Percentiles rank a stretch among this genome's conserved stretches.
Evolutionary conservation across 1,140 invertebrate species (phyloP).

Genomic region (Penaeus vannamei): DNA sequence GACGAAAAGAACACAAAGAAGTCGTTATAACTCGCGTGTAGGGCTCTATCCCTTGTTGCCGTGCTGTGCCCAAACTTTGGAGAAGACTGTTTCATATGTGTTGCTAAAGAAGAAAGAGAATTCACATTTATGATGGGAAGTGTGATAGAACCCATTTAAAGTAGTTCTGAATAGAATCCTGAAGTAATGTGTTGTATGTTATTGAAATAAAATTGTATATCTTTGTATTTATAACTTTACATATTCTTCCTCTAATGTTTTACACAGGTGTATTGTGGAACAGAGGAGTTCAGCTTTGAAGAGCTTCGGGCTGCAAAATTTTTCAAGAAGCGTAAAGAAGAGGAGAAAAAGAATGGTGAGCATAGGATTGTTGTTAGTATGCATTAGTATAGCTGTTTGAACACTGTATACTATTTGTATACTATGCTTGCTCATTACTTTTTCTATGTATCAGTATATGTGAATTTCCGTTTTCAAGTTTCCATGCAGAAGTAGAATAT

Average conservation of each 20-base stretch:
- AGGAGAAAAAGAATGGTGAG: conserved; percentile 40
- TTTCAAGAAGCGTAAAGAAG: conserved; percentile 52
- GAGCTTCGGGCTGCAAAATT: conserved; percentile 73
- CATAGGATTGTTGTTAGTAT: background rate
- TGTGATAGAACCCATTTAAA: background rate
- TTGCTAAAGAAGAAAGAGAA: too few relatives aligned
- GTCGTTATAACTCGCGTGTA: background rate
- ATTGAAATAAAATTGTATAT: background rate
- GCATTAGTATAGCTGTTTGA: background rate
- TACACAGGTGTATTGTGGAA: conserved; percentile 72
- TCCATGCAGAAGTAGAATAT: background rate
- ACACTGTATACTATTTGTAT: background rate
- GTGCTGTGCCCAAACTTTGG: too few relatives aligned
- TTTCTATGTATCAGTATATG: background rate
- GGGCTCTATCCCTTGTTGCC: background rate
- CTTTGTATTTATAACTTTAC: background rate
- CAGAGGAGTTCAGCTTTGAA: conserved; percentile 76
- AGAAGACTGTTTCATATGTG: too few relatives aligned
- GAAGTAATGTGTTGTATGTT: background rate
- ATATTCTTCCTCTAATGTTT: conserved; percentile 29
- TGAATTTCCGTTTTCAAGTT: background rate
- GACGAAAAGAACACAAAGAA: conserved; percentile 15
- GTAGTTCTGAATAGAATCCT: background rate
- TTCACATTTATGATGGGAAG: background rate
- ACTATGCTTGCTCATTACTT: background rate